Evolutionary conservation across 2,888 invertebrate genomes (phyloP), one percentile per base, ranked within the genome.

Genomic region (Proisotoma minuta): DNA sequence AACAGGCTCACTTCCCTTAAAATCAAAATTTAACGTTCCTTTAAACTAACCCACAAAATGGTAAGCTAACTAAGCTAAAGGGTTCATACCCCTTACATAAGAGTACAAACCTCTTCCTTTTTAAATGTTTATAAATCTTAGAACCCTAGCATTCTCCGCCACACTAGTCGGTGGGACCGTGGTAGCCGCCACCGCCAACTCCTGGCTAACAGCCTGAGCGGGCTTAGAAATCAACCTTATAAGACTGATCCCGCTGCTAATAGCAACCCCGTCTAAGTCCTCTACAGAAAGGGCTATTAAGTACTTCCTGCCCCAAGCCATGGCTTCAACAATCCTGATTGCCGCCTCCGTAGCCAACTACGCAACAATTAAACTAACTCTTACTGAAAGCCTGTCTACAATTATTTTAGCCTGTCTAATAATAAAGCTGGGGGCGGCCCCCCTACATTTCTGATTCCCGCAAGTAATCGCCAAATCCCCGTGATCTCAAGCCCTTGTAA

Each of bases 31-130:
- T 58, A 50, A 48, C 18, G 53, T 58, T 59, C 65, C 27, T 57
- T 34, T 43, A 60, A 65, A 60, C 60, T 65, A 63, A 63, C 50
- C 48, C 58, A 66, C 63, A 65, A 67, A 65, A 34, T 10, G 51
- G 60, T 69, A 69, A 69, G 69, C 67, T 67, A 67, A 60, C 54
- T 22, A 69, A 67, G 69, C 67, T 69, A 57, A 53, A 59, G 63
- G 67, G 66, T 53, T 65, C 69, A 69, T 69, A 69, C 62, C 69
- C 57, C 63, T 47, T 57, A 47, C 59, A 69, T 69, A 66, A 52
- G 49, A 60, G 54, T 60, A 23, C 40, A 63, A 22, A 53, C 29
- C 51, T 51, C 51, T 66, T 62, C 63, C 62, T 61, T 66, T 63
- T n/a, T n/a, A n/a, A n/a, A n/a, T n/a, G n/a, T n/a, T n/a, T n/a